These are phyloP conservation scores for Amphimallon solstitiale DNA, from an alignment of 2,888 invertebrate genomes.

Conservation along the genomic window DNA sequence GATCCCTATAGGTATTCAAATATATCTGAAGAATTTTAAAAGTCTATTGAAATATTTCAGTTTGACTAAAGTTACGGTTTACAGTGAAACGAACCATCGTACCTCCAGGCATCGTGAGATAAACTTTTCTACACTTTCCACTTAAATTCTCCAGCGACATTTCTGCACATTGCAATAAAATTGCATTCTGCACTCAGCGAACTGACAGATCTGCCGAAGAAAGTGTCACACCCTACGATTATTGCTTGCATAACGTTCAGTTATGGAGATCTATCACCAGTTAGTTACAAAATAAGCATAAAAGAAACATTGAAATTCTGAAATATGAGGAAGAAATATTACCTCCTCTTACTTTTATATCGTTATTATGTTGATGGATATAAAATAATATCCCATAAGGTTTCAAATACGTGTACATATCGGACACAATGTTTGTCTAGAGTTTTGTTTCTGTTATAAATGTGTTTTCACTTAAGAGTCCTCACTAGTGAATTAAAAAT, in stretches of 20 bases:
- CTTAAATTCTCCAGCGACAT: neutral
- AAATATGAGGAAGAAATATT: too few relatives aligned
- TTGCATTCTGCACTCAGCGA: slow-evolving; percentile 1
- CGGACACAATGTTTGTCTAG: too few relatives aligned
- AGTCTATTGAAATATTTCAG: neutral
- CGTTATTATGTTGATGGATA: too few relatives aligned
- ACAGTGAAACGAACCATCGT: neutral
- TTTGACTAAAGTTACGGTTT: neutral
- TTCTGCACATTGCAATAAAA: neutral
- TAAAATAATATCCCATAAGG: too few relatives aligned
- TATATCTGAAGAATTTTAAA: neutral
- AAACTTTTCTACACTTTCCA: slow-evolving; percentile 19
- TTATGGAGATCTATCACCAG: slow-evolving; percentile 4
- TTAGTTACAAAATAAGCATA: neutral
- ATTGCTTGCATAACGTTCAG: slow-evolving; percentile 3
- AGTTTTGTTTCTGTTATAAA: too few relatives aligned
- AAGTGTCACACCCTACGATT: slow-evolving; percentile 7
- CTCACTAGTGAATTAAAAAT: too few relatives aligned
- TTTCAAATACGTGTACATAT: too few relatives aligned
- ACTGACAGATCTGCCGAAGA: slow-evolving; percentile 10
- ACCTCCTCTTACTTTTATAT: too few relatives aligned
- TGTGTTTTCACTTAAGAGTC: too few relatives aligned
- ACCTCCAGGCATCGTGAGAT: neutral
- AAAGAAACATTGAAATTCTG: too few relatives aligned
- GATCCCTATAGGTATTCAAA: neutral